These are phyloP conservation scores for Spatulosminthurus flaviceps DNA, from an alignment of 2,888 invertebrate species.

Conservation along the genomic window DNA sequence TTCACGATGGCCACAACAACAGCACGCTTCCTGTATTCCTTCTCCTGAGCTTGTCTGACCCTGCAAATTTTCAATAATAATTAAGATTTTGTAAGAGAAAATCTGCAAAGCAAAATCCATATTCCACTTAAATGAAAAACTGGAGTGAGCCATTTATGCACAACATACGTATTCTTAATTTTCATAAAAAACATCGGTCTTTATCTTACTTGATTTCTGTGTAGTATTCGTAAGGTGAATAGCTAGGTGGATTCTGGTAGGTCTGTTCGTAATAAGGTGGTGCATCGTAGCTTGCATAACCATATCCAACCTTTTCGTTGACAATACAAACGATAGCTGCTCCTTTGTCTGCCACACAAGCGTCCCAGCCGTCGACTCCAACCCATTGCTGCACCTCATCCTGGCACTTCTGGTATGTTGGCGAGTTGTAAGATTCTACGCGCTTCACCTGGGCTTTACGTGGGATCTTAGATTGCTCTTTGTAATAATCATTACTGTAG, in stretches of 20 bases:
- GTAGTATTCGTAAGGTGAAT: constrained; percentile 52
- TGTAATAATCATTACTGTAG: constrained; percentile 55
- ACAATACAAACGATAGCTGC: constrained; percentile 61
- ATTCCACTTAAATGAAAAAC: too few species aligned
- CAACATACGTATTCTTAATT: not conserved
- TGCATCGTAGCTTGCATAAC: constrained; percentile 42
- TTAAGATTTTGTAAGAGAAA: too few species aligned
- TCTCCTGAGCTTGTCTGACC: constrained; percentile 46
- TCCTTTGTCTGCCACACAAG: constrained; percentile 62
- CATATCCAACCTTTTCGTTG: constrained; percentile 49
- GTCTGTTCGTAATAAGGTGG: not conserved
- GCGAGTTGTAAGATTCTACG: constrained; percentile 49
- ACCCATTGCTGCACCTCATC: constrained; percentile 60
- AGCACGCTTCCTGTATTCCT: constrained; percentile 53
- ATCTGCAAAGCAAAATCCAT: not conserved
- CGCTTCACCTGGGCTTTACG: constrained; percentile 60
- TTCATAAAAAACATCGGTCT: not conserved
- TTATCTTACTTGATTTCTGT: constrained; percentile 57
- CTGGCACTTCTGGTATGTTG: constrained; percentile 50
- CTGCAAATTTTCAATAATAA: too few species aligned
- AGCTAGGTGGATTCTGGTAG: constrained; percentile 41
- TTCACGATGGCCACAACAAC: constrained; percentile 60
- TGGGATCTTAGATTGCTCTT: constrained; percentile 54
- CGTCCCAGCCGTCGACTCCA: constrained; percentile 60
- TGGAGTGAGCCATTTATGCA: not conserved